Percentiles rank a stretch among this genome's conserved stretches.
These are phyloP conservation scores for Blastobasis lacticolella DNA, from an alignment of 2,888 invertebrate species.

Conservation along the genomic window DNA sequence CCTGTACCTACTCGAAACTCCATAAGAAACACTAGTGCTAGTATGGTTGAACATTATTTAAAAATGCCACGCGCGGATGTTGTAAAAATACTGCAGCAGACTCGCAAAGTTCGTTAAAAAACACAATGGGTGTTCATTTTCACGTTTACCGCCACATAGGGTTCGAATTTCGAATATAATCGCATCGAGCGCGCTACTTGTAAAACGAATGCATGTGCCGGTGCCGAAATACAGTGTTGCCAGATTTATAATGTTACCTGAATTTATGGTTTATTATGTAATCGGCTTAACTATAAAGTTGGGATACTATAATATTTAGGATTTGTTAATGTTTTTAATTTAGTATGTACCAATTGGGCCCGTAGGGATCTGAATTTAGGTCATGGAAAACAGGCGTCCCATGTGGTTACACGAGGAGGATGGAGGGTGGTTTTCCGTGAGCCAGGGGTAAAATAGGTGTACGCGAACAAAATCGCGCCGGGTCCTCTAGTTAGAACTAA, in stretches of 20 bases:
- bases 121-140: conserved; percentile 14
- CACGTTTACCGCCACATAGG: conserved; percentile 31
- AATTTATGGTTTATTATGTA: not conserved
- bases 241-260: conserved; percentile 6
- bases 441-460: too few species aligned
- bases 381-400: too few species aligned
- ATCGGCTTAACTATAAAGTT: not conserved
- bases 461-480: too few species aligned
- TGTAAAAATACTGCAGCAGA: conserved; percentile 1
- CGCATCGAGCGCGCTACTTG: conserved; percentile 27
- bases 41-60: conserved; percentile 49
- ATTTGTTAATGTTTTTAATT: too few species aligned
- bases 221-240: conserved; percentile 36
- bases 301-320: too few species aligned
- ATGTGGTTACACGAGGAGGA: too few species aligned
- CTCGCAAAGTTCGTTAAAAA: conserved; percentile 19
- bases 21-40: conserved; percentile 30
- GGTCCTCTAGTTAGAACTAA: too few species aligned
- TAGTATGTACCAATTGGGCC: too few species aligned
- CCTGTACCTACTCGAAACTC: conserved; percentile 29
- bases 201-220: conserved; percentile 37
- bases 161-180: conserved; percentile 30
- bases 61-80: not conserved
- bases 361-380: too few species aligned
- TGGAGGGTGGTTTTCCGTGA: too few species aligned